Percentiles rank a stretch among this genome's conserved stretches.
phyloP scores from a whole-genome alignment of 2,888 invertebrate genomes.

The Agrypnus murinus region DNA sequence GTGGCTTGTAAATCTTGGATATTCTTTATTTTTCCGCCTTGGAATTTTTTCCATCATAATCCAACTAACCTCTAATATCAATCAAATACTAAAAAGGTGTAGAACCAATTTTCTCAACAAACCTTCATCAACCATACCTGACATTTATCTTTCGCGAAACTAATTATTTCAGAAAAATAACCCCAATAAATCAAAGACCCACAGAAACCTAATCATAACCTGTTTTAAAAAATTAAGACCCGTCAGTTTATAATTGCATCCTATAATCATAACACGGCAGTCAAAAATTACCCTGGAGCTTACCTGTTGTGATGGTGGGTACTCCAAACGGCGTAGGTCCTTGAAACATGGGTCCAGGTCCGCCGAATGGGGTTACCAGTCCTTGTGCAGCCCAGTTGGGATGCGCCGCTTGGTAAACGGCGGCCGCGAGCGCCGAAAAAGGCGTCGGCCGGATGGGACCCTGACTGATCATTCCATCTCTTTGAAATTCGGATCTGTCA shows the following conservation, averaged over 20 bases:
- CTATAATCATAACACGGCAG: constrained; percentile 20
- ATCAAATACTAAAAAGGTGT: constrained; percentile 36
- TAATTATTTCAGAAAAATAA: constrained; percentile 29
- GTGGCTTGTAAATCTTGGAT: neutral
- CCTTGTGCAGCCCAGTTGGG: constrained; percentile 76
- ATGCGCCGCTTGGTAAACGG: constrained; percentile 74
- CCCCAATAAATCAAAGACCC: constrained; percentile 38
- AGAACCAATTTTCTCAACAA: constrained; percentile 23
- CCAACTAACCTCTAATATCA: constrained; percentile 7
- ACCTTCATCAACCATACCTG: constrained; percentile 14
- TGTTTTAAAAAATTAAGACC: constrained; percentile 33
- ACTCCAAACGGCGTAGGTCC: constrained; percentile 74
- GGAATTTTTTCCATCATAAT: neutral
- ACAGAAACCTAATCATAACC: constrained; percentile 30
- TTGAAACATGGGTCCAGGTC: constrained; percentile 79
- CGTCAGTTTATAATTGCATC: constrained; percentile 44
- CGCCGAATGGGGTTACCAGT: constrained; percentile 75
- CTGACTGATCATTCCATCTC: constrained; percentile 64
- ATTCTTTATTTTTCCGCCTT: no score
- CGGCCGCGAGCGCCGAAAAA: constrained; percentile 83
- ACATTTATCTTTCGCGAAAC: constrained; percentile 20
- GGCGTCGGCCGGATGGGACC: constrained; percentile 85
- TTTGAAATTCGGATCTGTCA: constrained; percentile 60
- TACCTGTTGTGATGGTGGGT: constrained; percentile 72
- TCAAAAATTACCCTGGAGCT: constrained; percentile 17